phyloP scores from a whole-genome alignment of 2,888 invertebrate genomes.

The Drepana falcataria region DNA sequence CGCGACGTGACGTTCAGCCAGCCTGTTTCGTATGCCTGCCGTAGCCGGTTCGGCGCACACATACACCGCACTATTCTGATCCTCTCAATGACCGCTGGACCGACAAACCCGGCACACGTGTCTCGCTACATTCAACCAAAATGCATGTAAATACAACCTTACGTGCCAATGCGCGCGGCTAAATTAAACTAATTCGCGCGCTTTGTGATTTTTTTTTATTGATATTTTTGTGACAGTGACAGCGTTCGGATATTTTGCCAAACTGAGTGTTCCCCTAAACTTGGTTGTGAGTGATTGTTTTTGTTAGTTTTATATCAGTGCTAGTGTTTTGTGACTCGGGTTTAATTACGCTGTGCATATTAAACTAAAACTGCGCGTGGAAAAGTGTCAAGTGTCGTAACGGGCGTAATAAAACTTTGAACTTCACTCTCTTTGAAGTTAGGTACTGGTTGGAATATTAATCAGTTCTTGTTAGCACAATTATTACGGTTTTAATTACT shows the following conservation, averaged over 20 bases:
- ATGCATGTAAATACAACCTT: conserved; percentile 65
- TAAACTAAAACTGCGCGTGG: background rate
- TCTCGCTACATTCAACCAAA: conserved; percentile 43
- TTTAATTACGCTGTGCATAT: background rate
- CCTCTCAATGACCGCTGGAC: conserved; percentile 83
- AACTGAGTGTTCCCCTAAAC: background rate
- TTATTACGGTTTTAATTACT: background rate
- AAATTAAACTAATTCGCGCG: conserved; percentile 47
- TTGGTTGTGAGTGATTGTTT: background rate
- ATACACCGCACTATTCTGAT: conserved; percentile 64
- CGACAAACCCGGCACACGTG: conserved; percentile 80
- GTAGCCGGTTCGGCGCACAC: conserved; percentile 69
- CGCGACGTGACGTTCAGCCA: conserved; percentile 62
- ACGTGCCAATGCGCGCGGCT: conserved; percentile 44
- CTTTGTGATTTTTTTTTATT: conserved; percentile 31
- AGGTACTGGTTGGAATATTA: background rate
- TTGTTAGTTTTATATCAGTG: background rate
- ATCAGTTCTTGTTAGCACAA: background rate
- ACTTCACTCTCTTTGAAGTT: background rate
- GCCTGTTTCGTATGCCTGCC: conserved; percentile 72
- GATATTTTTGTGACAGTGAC: conserved; percentile 24
- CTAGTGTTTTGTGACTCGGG: background rate
- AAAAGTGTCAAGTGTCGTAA: background rate
- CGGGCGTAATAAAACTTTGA: background rate
- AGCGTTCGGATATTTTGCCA: conserved; percentile 7